Evolutionary conservation across 2,888 invertebrate genomes (phyloP), one percentile per base, ranked within the genome.

Genomic region (Spialia ferax): DNA sequence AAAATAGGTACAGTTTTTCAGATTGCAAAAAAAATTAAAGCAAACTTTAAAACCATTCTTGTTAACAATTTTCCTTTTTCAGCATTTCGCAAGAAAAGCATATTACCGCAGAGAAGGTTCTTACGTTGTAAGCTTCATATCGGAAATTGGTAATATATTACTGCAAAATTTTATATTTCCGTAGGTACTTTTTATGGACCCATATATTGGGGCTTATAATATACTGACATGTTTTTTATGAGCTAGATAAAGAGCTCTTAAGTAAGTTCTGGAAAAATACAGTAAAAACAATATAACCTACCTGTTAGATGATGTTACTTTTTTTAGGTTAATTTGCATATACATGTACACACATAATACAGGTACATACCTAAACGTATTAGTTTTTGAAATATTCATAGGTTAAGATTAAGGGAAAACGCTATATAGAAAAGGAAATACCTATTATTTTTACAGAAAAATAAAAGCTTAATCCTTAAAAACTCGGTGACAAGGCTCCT

Each of bases 161-260:
- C 82, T 81, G 79, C 78, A 81, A 80, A 83, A 79, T 87, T 89
- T 88, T 85, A 87, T 87, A 83, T 85, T 88, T 84, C 82, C 83
- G 80, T n/a, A n/a, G n/a, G n/a, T 81, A 79, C 79, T 86, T 88
- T 88, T 88, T 89, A 89, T 87, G 79, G 87, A 80, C 84, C 83
- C 87, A 87, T 89, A 87, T 88, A 86, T 89, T 81, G 71, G 81
- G 77, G 82, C 82, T 88, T 87, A 85, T 86, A 86, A 79, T 81
- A 81, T 80, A 84, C 82, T 83, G 83, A 80, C 84, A 82, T 85
- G 83, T 87, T 85, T 88, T 88, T 89, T 87, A 87, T 76, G 78
- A 85, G 81, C 82, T 82, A 83, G 84, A 85, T 84, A 87, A 84
- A 13, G 11, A 35, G 13, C 35, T 85, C 85, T 84, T 84, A 87